These are phyloP conservation scores for Pediacus dermestoides DNA, from an alignment of 2,888 invertebrate species.

Conservation along the genomic window DNA sequence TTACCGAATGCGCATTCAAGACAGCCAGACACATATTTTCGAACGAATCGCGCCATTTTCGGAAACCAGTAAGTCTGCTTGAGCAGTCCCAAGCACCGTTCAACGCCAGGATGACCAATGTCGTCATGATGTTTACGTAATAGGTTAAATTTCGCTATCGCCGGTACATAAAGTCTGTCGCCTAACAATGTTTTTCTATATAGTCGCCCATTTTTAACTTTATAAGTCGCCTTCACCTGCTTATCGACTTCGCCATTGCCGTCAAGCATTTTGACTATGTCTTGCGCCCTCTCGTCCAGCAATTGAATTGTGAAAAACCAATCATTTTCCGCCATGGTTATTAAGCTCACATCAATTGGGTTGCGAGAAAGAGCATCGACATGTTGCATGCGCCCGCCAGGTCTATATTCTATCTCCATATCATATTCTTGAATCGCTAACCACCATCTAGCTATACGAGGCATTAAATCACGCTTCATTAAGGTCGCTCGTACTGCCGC, in stretches of 20 bases:
- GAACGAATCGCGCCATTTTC: constrained; percentile 31
- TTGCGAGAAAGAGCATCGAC: constrained; percentile 20
- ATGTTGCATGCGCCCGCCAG: constrained; percentile 18
- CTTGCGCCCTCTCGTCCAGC: constrained; percentile 21
- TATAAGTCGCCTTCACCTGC: constrained; percentile 14
- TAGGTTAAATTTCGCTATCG: constrained; percentile 7
- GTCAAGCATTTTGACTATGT: constrained; percentile 13
- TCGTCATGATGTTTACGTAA: constrained; percentile 24
- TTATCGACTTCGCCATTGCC: constrained; percentile 11
- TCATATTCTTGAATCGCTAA: constrained; percentile 25
- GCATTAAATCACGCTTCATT: constrained; percentile 24
- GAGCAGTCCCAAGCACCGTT: constrained; percentile 21
- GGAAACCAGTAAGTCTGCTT: constrained; percentile 15
- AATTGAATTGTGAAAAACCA: constrained; percentile 29
- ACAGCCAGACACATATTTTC: constrained; percentile 33
- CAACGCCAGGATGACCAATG: constrained; percentile 31
- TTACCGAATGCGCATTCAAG: constrained; percentile 37
- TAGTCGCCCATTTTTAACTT: constrained; percentile 21
- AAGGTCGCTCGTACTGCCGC: constrained; percentile 23
- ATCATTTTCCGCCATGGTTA: constrained; percentile 21
- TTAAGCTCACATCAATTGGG: constrained; percentile 5
- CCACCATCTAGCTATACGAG: constrained; percentile 27
- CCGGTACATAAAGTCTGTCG: constrained; percentile 14
- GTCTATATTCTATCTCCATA: constrained; percentile 18
- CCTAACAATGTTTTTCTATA: constrained; percentile 12